Conservation (phyloP, 2,113 vertebrate species). For the Macheiramphus alcinus region DNA sequence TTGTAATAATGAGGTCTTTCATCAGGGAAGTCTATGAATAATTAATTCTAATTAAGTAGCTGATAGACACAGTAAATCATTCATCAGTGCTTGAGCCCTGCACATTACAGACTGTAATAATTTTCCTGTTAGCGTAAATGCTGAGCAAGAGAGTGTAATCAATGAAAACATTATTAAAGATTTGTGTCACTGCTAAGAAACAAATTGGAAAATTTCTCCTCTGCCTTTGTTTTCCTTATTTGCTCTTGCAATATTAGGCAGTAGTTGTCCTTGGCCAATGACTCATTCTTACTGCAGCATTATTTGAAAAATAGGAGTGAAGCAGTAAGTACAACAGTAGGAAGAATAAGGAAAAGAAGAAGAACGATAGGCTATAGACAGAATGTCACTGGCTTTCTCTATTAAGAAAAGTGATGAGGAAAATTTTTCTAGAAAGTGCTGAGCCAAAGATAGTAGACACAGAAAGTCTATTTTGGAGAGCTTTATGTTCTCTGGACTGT, state of each 20-base stretch:
- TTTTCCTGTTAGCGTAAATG: conserved; percentile 43
- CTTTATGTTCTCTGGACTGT: not conserved
- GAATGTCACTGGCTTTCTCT: not conserved
- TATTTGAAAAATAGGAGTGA: not conserved
- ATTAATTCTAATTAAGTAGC: conserved; percentile 73
- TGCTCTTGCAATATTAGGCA: not conserved
- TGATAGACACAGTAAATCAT: conserved; percentile 53
- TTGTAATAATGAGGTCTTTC: conserved; percentile 63
- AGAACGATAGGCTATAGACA: not conserved
- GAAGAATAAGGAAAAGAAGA: not conserved
- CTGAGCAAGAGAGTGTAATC: conserved; percentile 22
- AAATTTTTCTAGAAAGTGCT: not conserved
- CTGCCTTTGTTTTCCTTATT: conserved; percentile 30
- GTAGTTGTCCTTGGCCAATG: not conserved
- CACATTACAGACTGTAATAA: conserved; percentile 24
- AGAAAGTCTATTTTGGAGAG: not conserved
- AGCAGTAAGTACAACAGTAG: not conserved
- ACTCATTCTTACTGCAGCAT: not conserved
- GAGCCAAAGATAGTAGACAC: not conserved
- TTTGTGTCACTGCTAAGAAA: conserved; percentile 16
- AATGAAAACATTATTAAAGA: conserved; percentile 58
- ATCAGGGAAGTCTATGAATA: conserved; percentile 63
- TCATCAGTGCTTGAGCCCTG: not conserved
- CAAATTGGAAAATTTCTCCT: conserved; percentile 3
- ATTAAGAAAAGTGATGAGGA: not conserved